These are phyloP conservation scores for Diplogasteroides magnus DNA, from an alignment of 1,140 invertebrate species.

Conservation along the genomic window DNA sequence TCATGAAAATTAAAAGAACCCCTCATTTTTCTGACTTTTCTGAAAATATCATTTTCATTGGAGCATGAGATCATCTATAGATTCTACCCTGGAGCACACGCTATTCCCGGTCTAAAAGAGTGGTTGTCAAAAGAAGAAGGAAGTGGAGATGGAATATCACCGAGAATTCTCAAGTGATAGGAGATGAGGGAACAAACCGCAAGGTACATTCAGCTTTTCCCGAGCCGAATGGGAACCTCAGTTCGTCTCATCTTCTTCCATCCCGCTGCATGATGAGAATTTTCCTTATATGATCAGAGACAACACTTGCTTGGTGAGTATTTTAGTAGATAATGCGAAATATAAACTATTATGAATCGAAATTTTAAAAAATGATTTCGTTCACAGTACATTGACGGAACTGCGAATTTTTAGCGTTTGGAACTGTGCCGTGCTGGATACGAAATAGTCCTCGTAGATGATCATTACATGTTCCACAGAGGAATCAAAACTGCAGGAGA, in stretches of 20 bases:
- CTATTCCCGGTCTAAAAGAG: not conserved
- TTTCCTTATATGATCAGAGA: conserved; percentile 1
- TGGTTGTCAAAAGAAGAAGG: not conserved
- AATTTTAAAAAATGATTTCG: too few relatives aligned
- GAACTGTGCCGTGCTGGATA: not conserved
- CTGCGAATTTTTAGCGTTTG: not conserved
- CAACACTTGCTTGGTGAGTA: not conserved
- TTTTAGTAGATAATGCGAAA: too few relatives aligned
- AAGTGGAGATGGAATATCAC: not conserved
- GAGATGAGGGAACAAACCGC: too few relatives aligned
- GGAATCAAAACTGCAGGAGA: not conserved
- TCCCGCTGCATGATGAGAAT: not conserved
- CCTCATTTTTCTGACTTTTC: too few relatives aligned
- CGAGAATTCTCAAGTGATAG: not conserved
- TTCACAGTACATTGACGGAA: too few relatives aligned
- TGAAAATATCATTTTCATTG: not conserved
- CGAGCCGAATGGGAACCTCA: not conserved
- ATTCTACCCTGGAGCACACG: not conserved
- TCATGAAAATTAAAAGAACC: not conserved
- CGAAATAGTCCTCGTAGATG: not conserved
- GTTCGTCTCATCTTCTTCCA: not conserved
- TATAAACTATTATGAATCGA: too few relatives aligned
- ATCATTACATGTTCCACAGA: not conserved
- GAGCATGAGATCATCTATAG: not conserved
- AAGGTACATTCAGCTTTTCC: not conserved